Conservation (phyloP, 1,140 invertebrate species). For the Harlomillsia oculata region DNA sequence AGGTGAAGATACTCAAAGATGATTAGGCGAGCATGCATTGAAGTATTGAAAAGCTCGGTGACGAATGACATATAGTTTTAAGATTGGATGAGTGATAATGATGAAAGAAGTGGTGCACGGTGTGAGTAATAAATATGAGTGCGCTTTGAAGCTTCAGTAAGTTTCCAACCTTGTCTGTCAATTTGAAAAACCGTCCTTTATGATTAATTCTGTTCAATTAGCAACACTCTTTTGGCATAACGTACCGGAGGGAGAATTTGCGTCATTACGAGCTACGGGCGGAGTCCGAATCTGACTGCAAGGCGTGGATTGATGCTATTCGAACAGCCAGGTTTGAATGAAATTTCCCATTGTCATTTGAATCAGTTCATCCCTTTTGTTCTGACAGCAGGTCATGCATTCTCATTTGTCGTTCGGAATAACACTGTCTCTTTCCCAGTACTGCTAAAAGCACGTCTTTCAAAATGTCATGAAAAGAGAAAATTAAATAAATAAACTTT, state of each 20-base stretch:
- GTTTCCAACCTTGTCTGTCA: too few species aligned
- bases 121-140: too few species aligned
- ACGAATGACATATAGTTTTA: too few species aligned
- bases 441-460: neutral
- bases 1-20: too few species aligned
- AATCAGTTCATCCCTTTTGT: neutral
- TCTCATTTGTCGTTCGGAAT: neutral
- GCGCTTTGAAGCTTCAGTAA: too few species aligned
- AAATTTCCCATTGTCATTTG: neutral
- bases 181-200: too few species aligned
- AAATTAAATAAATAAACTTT: neutral
- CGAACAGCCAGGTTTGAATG: conserved; percentile 65
- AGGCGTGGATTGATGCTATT: conserved; percentile 82
- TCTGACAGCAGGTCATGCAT: neutral
- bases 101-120: too few species aligned
- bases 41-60: too few species aligned
- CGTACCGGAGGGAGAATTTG: conserved; percentile 74
- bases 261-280: conserved; percentile 78
- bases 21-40: too few species aligned
- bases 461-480: neutral
- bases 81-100: too few species aligned
- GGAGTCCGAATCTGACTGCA: conserved; percentile 71
- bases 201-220: too few species aligned
- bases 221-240: conserved; percentile 81
- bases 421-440: neutral